Base-by-base conservation (phyloP, 2,113 vertebrate species). In the Scomber colias region DNA sequence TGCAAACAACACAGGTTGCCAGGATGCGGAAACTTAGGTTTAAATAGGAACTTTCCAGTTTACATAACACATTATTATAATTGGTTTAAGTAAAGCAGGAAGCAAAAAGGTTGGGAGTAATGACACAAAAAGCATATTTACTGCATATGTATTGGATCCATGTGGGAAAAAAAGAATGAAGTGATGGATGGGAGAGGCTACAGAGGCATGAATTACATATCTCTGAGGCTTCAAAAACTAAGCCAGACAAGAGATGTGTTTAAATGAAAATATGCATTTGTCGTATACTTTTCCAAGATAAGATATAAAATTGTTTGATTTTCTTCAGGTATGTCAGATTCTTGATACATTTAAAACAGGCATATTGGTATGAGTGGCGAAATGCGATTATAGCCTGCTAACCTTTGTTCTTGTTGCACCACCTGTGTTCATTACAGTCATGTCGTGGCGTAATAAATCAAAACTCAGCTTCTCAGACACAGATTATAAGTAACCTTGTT, bases 391-490 rank as follows among this genome's bases (percentile, higher is more conserved):
- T 4, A 40, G 5, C 35, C 35, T 40, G 44, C 56, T 79, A 75
- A 68, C 50, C 66, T 51, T 60, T 62, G 55, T 46, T 84, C 56
- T 55, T 68, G 67, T 67, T 82, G 79, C 75, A 77, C 77, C 89
- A 91, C 77, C 87, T 92, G 90, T 59, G 73, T 75, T 84, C 77
- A 82, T 82, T 35, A 71, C 56, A 71, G 77, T 71, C 68, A 60
- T 31, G 72, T 65, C 70, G 68, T 49, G 30, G 55, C 44, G 79
- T 50, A 54, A 92, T 90, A 85, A 70, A 90, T 90, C 87, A 84
- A 85, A 79, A 79, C 71, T 81, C 68, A 46, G 63, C 71, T 50
- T 81, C 85, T 71, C 71, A 77, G 82, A 79, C 31, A 51, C 60
- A 77, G 61, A 84, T 87, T 66, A 88, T 70, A 46, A 60, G 56